Conservation (phyloP, 1,140 invertebrate species). For the Penaeus chinensis region DNA sequence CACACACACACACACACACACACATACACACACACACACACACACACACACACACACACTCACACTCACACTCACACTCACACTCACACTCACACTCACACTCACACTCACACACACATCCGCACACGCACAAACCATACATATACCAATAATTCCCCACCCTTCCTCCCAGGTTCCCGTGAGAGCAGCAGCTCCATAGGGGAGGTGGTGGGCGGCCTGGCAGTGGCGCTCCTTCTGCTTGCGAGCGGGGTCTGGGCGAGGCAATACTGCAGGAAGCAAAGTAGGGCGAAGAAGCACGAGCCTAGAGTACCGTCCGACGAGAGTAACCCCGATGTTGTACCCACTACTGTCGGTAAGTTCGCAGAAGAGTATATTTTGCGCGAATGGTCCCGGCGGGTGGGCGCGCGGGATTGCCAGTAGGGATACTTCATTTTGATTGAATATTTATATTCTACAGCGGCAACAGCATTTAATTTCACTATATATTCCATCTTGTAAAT, state of each 20-base stretch:
- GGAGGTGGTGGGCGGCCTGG: conserved; percentile 26
- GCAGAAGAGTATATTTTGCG: no score
- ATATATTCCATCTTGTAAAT: no score
- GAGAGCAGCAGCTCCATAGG: conserved; percentile 33
- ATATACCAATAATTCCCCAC: background rate
- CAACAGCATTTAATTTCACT: no score
- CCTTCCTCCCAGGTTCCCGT: background rate
- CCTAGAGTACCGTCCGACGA: conserved; percentile 36
- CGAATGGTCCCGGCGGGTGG: no score
- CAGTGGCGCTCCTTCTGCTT: conserved; percentile 26
- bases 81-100: background rate
- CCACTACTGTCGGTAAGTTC: conserved; percentile 40
- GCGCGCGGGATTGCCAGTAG: no score
- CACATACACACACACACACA: no score
- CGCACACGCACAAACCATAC: background rate
- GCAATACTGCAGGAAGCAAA: conserved; percentile 20
- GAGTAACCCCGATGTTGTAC: conserved; percentile 50
- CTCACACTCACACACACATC: background rate
- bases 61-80: no score
- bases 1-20: no score
- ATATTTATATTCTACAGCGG: no score
- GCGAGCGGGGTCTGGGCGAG: conserved; percentile 29
- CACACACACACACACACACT: no score
- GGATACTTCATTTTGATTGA: no score
- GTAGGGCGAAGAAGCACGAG: conserved; percentile 35